Evolutionary conservation across 2,113 vertebrate genomes (phyloP).

Genomic region (Xerus inauris): DNA sequence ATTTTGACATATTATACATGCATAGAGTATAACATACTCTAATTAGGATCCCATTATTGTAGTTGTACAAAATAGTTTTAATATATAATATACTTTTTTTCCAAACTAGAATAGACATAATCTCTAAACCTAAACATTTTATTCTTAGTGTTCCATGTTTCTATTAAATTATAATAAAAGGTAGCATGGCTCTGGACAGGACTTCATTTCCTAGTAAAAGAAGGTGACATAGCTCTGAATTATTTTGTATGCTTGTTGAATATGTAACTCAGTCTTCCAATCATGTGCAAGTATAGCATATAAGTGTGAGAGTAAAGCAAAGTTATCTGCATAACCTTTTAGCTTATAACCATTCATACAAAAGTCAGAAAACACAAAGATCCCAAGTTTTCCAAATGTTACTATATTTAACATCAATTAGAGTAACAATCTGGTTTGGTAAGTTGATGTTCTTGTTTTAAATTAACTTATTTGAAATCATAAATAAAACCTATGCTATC

Average conservation of each 20-base stretch:
- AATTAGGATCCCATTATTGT: too few species aligned
- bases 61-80: background rate
- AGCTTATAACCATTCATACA: background rate
- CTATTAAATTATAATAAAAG: constrained; percentile 48
- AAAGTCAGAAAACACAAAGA: constrained; percentile 16
- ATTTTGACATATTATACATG: too few species aligned
- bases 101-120: background rate
- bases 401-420: constrained; percentile 31
- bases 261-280: background rate
- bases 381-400: constrained; percentile 42
- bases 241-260: constrained; percentile 29
- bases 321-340: constrained; percentile 28
- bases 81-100: constrained; percentile 41
- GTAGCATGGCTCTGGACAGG: background rate
- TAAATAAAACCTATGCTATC: background rate
- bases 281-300: background rate
- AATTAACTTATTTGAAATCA: constrained; percentile 19
- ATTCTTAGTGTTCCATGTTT: background rate
- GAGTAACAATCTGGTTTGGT: background rate
- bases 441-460: background rate
- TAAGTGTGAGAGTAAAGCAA: constrained; percentile 18
- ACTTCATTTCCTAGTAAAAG: constrained; percentile 56
- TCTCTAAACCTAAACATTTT: constrained; percentile 25
- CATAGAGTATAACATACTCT: too few species aligned
- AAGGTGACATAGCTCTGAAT: constrained; percentile 59